Evolutionary conservation across 2,113 vertebrate genomes (phyloP), one percentile per base, ranked within the genome.

Genomic region (Gambusia affinis): DNA sequence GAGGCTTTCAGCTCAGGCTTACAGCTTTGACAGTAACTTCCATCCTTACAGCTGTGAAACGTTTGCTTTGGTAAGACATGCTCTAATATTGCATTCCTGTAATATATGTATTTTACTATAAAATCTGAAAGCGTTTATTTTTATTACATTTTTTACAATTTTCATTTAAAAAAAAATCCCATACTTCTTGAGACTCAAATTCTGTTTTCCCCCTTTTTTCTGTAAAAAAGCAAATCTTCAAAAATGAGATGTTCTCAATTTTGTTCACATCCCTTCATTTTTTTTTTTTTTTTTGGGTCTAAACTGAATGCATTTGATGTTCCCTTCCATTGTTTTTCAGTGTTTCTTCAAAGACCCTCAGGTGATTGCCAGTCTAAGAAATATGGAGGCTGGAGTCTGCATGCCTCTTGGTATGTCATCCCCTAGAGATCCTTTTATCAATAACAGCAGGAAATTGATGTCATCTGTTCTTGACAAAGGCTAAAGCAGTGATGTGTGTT

Each of bases 21-120:
- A 85, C 82, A 93, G 89, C 78, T 95, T 95, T 88, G 94, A 95
- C 75, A 91, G 92, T 64, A 82, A n/a, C 8, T 95, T 94, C 76
- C 65, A 79, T 19, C 69, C 87, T 11, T 94, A 94, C 84, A 88
- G 61, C 68, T 80, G 79, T 62, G 81, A 92, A 4, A 85, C 30
- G 29, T 95, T 95, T 89, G 91, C 79, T 39, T 75, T 80, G 83
- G 94, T 95, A 78, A 90, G 89, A 85, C 19, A 44, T n/a, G 8
- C 22, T 44, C 14, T 44, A 14, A 4, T 42, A 42, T 42, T 47
- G 4, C 19, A 17, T 47, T 19, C 19, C 14, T 47, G 1, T 47
- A 1, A 19, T 19, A 47, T 47, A 17, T 15, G 12, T 47, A 19
- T 1, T 19, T 17, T 47, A 19, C 5, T 19, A 17, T 47, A 47